Evolutionary conservation across 2,113 vertebrate species (phyloP).

Genomic region (Etia nguti): DNA sequence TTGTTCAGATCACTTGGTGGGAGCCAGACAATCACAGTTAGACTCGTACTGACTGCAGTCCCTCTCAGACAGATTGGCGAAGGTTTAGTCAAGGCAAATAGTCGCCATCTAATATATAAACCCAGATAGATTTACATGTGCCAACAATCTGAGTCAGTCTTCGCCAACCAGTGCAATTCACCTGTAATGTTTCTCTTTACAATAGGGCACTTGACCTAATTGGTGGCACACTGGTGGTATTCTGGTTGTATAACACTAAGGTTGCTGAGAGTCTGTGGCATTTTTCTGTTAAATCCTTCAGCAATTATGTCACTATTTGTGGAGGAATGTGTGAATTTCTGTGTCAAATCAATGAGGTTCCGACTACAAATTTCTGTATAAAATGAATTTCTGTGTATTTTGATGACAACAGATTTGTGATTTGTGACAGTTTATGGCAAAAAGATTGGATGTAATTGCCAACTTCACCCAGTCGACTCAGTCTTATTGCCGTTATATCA

Average conservation of each 20-base stretch:
- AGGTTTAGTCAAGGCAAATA: not conserved
- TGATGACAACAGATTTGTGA: not conserved
- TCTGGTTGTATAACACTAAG: not conserved
- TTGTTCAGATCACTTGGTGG: not conserved
- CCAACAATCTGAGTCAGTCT: not conserved
- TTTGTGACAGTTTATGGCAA: not conserved
- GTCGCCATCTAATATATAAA: not conserved
- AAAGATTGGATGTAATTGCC: not conserved
- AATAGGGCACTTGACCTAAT: not conserved
- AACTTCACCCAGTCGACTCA: not conserved
- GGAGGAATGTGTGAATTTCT: not conserved
- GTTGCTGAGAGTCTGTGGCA: not conserved
- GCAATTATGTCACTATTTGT: not conserved
- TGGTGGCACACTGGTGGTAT: not conserved
- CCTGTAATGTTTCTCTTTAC: not conserved
- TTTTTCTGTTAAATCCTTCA: not conserved
- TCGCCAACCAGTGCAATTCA: not conserved
- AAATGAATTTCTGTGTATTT: not conserved
- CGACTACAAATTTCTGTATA: not conserved
- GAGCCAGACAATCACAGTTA: not conserved
- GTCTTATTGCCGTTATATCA: not conserved
- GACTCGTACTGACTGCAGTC: not conserved
- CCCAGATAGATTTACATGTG: not conserved
- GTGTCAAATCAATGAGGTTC: not conserved
- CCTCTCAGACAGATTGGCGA: not conserved